Evolutionary conservation across 2,113 vertebrate species (phyloP).

Genomic region (Vulpes lagopus): DNA sequence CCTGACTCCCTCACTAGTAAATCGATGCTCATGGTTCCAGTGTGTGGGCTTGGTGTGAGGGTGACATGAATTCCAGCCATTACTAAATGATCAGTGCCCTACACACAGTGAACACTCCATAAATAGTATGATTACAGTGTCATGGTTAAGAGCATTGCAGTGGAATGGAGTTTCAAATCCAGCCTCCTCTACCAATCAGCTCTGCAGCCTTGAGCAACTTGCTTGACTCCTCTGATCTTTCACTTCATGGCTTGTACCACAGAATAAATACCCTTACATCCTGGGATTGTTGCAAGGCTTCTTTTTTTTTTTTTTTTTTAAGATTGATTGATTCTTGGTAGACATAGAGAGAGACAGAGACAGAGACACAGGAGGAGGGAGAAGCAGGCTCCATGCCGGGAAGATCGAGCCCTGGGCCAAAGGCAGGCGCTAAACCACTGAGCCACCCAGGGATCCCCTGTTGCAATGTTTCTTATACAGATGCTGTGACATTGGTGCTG

Average conservation of each 20-base stretch:
- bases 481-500: neutral
- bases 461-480: neutral
- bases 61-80: neutral
- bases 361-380: no score
- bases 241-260: neutral
- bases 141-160: neutral
- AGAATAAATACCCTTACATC: neutral
- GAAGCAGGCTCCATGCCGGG: no score
- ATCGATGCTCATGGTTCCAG: neutral
- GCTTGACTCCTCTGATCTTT: slow-evolving; percentile 38
- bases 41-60: neutral
- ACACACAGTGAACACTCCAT: neutral
- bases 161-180: neutral
- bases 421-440: no score
- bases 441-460: no score
- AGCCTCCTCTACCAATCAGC: neutral
- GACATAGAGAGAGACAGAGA: no score
- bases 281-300: neutral
- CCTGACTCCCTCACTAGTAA: neutral
- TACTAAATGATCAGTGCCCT: neutral
- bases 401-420: no score
- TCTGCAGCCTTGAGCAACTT: slow-evolving; percentile 28
- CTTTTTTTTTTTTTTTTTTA: no score
- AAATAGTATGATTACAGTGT: neutral
- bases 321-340: no score